Evolutionary conservation across 2,888 invertebrate genomes (phyloP).

Genomic region (Brassicogethes aeneus): DNA sequence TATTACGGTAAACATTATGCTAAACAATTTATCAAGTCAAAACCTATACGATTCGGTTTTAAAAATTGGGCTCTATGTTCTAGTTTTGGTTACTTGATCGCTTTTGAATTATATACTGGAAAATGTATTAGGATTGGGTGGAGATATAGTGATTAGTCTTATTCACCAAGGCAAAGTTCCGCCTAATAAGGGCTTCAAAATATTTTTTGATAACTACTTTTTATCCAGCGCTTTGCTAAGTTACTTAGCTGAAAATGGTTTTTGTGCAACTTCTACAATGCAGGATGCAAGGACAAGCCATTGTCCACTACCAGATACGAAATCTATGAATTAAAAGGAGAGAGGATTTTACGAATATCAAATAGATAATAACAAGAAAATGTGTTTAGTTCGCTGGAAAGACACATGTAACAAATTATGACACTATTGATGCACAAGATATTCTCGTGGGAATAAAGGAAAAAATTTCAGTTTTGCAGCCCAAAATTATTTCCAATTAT

Average conservation of each 20-base stretch:
- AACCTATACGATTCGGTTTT: constrained; percentile 17
- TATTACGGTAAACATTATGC: too few species aligned
- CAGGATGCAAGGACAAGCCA: neutral
- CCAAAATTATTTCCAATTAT: constrained; percentile 4
- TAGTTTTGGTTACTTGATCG: constrained; percentile 16
- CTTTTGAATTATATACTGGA: constrained; percentile 20
- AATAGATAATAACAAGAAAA: neutral
- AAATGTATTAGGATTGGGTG: constrained; percentile 11
- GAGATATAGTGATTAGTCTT: constrained; percentile 3
- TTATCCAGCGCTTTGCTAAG: neutral
- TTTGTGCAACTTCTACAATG: neutral
- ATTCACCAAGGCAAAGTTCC: neutral
- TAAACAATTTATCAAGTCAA: constrained; percentile 16
- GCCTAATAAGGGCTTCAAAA: constrained; percentile 1
- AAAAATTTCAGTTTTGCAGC: too few species aligned
- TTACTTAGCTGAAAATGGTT: neutral
- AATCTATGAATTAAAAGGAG: too few species aligned
- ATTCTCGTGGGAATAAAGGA: neutral
- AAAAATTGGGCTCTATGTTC: constrained; percentile 19
- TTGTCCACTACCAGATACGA: neutral
- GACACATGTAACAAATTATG: neutral
- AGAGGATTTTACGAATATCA: neutral
- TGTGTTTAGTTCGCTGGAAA: neutral
- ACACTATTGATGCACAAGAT: neutral
- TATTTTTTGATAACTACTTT: neutral